phyloP scores from a whole-genome alignment of 92 coral and sea anemone species.

The Muricea muricata region DNA sequence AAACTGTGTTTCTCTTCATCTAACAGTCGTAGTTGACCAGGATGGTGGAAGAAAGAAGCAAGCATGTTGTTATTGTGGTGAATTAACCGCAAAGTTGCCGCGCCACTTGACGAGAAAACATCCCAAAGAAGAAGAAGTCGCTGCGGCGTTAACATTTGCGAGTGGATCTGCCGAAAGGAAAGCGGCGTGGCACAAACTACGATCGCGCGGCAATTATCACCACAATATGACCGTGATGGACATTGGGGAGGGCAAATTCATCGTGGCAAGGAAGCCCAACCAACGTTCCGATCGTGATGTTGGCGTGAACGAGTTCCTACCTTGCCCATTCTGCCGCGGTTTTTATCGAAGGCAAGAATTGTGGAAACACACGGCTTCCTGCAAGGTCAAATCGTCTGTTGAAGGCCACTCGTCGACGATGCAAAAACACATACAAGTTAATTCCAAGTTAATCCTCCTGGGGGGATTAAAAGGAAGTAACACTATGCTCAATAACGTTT shows the following conservation, averaged over 20 bases:
- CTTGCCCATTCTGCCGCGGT: no score
- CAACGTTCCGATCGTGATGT: neutral
- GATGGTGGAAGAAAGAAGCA: neutral
- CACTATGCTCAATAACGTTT: conserved; percentile 20
- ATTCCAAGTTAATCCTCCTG: conserved; percentile 41
- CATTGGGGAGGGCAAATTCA: neutral
- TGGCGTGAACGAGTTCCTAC: conserved; percentile 44
- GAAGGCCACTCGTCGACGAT: no score
- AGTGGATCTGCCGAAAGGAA: neutral
- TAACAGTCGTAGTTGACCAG: no score
- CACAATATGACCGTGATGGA: conserved; percentile 24
- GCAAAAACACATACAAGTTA: conserved; percentile 23
- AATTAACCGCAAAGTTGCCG: neutral
- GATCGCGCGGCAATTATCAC: conserved; percentile 30
- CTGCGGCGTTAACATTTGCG: neutral
- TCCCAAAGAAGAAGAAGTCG: conserved; percentile 21
- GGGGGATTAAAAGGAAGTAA: neutral
- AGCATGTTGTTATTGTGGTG: conserved; percentile 26
- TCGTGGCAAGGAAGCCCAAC: neutral
- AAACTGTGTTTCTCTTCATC: no score
- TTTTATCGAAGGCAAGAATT: no score
- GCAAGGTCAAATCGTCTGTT: no score
- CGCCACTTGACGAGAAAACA: neutral
- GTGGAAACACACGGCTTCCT: conserved; percentile 50
- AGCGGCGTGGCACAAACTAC: neutral